Conservation (phyloP, 2,113 vertebrate genomes). For the Myodes glareolus region DNA sequence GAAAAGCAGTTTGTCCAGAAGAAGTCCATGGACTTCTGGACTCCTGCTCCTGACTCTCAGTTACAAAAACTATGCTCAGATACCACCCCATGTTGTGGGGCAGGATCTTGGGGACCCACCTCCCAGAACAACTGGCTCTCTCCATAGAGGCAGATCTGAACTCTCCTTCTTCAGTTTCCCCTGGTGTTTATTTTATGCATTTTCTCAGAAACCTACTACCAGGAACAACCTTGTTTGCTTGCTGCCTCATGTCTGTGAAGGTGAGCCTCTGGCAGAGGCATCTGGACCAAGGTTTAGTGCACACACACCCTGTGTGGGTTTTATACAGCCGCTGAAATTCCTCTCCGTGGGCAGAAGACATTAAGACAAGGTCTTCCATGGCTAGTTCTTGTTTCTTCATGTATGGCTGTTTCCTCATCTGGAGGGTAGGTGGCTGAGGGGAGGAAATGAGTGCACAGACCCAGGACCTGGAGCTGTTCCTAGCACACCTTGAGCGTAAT, state of each 20-base stretch:
- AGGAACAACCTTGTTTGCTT: neutral
- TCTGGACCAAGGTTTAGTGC: neutral
- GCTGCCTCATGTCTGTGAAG: neutral
- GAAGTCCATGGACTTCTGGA: neutral
- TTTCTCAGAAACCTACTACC: neutral
- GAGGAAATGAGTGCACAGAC: neutral
- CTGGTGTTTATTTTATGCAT: neutral
- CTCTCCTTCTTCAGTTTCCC: neutral
- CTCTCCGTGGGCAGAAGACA: neutral
- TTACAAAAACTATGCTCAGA: neutral
- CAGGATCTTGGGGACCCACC: neutral
- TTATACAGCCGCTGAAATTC: rapidly evolving
- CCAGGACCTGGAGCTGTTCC: neutral
- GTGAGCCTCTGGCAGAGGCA: neutral
- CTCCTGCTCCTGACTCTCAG: neutral
- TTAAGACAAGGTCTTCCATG: rapidly evolving
- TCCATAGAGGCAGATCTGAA: neutral
- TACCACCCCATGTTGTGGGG: neutral
- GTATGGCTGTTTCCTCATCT: neutral
- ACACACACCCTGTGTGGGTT: neutral
- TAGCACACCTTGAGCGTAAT: neutral
- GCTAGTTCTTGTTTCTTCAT: neutral
- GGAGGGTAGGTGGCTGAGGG: neutral
- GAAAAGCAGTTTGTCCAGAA: neutral
- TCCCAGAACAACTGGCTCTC: neutral